phyloP scores from a whole-genome alignment of 92 coral and sea anemone species.

The Heteractis magnifica region DNA sequence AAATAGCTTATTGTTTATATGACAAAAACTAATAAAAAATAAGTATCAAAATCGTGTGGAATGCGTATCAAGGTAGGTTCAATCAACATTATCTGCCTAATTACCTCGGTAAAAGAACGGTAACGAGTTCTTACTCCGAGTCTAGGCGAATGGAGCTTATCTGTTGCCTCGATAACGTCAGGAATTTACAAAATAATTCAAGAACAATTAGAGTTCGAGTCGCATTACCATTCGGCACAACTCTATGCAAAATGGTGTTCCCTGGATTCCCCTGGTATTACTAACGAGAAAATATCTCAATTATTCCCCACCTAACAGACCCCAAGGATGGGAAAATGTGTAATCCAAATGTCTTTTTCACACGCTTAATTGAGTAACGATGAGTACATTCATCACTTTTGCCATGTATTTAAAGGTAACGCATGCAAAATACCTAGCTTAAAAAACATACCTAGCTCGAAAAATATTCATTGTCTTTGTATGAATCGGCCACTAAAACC shows the following conservation, averaged over 20 bases:
- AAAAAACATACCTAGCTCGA: constrained; percentile 11
- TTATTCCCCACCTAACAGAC: not conserved
- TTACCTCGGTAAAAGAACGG: constrained; percentile 3
- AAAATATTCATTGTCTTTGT: not conserved
- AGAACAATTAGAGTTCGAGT: constrained; percentile 30
- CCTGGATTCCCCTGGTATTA: not conserved
- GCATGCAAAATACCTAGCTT: constrained; percentile 27
- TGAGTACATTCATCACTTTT: constrained; percentile 28
- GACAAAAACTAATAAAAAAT: constrained; percentile 43
- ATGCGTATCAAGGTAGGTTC: constrained; percentile 37
- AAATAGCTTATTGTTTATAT: constrained; percentile 42
- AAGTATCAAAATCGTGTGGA: constrained; percentile 36
- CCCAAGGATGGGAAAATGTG: constrained; percentile 11
- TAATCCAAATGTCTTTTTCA: constrained; percentile 39
- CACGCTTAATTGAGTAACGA: constrained; percentile 27
- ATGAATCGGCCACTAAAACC: not conserved
- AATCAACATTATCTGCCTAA: constrained; percentile 24
- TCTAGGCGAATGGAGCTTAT: constrained; percentile 31
- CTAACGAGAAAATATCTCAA: not conserved
- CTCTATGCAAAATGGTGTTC: constrained; percentile 15
- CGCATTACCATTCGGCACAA: constrained; percentile 10
- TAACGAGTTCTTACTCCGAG: constrained; percentile 9
- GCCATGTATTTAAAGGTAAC: constrained; percentile 6
- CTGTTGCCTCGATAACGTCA: constrained; percentile 35
- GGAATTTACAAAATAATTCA: constrained; percentile 44